Conservation (phyloP, 2,797 vertebrate species). For the Platyrinchus mystaceus region DNA sequence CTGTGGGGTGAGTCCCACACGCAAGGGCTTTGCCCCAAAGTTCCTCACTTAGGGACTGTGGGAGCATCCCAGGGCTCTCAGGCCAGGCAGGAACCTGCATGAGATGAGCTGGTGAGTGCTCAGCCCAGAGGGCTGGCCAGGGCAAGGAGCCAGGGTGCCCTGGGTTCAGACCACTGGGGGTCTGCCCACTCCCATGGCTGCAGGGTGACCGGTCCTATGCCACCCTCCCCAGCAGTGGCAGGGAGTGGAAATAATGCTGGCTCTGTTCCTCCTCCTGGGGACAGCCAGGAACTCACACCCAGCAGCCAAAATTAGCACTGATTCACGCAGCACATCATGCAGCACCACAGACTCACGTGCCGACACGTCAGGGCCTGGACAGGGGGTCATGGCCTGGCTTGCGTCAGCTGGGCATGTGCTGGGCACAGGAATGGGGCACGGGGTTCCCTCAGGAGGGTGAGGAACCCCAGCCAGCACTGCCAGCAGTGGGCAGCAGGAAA, state of each 20-base stretch:
- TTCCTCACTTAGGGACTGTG: background rate
- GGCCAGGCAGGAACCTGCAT: background rate
- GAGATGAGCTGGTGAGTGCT: background rate
- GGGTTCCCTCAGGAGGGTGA: background rate
- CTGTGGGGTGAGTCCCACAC: background rate
- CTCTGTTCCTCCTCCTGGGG: background rate
- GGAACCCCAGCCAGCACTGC: background rate
- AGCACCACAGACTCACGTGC: background rate
- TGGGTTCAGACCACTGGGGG: background rate
- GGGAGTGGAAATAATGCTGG: background rate
- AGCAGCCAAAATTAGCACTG: constrained; percentile 40
- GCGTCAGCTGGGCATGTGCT: background rate
- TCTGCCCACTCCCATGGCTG: fast-evolving
- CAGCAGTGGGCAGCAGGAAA: background rate
- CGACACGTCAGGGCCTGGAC: background rate
- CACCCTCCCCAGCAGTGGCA: background rate
- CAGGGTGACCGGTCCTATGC: background rate
- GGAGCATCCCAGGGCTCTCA: background rate
- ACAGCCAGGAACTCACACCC: background rate
- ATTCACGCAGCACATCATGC: background rate
- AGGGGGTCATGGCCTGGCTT: background rate
- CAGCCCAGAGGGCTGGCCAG: background rate
- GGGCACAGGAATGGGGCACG: background rate
- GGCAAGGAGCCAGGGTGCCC: background rate
- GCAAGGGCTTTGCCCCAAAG: background rate